Evolutionary conservation across 2,888 invertebrate genomes (phyloP).

Genomic region (Nasonia oneida): DNA sequence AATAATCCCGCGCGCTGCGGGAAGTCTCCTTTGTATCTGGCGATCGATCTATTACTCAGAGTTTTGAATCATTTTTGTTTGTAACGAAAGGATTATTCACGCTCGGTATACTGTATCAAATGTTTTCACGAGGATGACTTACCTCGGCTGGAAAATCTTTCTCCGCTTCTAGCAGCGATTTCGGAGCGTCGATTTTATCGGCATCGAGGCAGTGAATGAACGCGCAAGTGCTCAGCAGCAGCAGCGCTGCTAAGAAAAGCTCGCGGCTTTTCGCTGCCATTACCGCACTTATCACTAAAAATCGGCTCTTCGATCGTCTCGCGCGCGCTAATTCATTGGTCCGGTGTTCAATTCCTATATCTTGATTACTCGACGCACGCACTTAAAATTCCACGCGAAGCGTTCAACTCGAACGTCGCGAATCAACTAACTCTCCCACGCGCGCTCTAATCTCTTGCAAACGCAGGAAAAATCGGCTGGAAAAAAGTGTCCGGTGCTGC

Average conservation of each 20-base stretch:
- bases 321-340: neutral
- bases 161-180: slow-evolving; percentile 19
- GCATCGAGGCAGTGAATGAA: neutral
- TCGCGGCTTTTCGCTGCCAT: slow-evolving; percentile 22
- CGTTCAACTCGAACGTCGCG: neutral
- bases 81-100: neutral
- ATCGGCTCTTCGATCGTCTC: no score
- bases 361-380: neutral
- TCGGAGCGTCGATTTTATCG: slow-evolving; percentile 1
- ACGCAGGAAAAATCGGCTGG: neutral
- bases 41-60: neutral
- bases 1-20: neutral
- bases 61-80: neutral
- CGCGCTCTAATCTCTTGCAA: neutral
- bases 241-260: slow-evolving; percentile 31
- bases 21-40: neutral
- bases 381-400: neutral
- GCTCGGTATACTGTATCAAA: neutral
- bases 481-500: neutral
- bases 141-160: slow-evolving; percentile 39
- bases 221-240: slow-evolving; percentile 26
- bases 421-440: neutral
- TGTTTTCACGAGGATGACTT: neutral
- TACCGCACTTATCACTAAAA: no score
- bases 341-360: neutral